Evolutionary conservation across 2,113 vertebrate species (phyloP).

Genomic region (Melanerpes aurifrons): DNA sequence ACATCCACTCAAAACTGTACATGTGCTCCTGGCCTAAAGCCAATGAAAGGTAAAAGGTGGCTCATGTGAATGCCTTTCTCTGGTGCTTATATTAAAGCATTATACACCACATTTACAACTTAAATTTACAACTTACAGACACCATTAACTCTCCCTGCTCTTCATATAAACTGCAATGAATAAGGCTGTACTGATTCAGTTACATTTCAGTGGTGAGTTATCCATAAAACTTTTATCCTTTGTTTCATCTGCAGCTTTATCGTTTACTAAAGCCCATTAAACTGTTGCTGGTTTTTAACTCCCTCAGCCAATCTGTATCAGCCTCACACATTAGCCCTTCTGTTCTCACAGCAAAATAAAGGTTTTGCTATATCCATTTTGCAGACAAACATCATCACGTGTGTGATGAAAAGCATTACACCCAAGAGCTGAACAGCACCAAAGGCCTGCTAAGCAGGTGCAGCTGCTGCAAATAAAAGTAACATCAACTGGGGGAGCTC

Average conservation of each 20-base stretch:
- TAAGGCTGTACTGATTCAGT: not conserved
- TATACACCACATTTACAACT: not conserved
- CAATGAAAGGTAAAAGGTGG: not conserved
- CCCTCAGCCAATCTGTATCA: not conserved
- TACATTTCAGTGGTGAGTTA: not conserved
- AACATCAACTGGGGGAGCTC: not conserved
- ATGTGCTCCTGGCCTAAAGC: not conserved
- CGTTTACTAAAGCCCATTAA: not conserved
- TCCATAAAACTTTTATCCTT: not conserved
- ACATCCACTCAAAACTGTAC: not conserved
- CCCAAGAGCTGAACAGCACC: not conserved
- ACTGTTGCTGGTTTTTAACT: not conserved
- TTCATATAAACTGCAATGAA: accelerated
- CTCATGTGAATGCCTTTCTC: not conserved
- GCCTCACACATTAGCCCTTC: not conserved
- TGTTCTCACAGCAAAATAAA: not conserved
- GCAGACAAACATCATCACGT: accelerated
- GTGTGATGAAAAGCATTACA: not conserved
- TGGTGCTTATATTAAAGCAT: not conserved
- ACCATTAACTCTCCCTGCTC: not conserved
- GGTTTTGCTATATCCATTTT: not conserved
- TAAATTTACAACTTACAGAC: not conserved
- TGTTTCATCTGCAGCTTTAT: not conserved
- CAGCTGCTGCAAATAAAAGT: not conserved
- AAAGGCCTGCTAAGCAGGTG: not conserved